A percentile compares a stretch with the other conserved stretches of the same genome.
Conservation (phyloP, 2,113 vertebrate species). For the Sardina pilchardus region DNA sequence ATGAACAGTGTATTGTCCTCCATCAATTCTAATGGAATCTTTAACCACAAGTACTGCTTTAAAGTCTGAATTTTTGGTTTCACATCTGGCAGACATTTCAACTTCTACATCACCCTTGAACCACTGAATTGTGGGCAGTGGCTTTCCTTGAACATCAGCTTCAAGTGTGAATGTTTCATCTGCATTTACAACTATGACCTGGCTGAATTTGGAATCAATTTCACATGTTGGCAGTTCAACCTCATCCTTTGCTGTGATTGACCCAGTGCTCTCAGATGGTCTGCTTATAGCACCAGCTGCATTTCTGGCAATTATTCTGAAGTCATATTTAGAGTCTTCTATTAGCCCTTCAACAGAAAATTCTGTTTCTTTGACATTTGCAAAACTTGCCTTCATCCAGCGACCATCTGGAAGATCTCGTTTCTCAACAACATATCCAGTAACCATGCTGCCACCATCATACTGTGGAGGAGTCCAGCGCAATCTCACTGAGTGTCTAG, state of each 20-base stretch:
- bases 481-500: conserved; percentile 87
- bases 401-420: conserved; percentile 94
- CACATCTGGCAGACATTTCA: conserved; percentile 88
- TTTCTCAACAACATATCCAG: conserved; percentile 94
- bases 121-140: conserved; percentile 90
- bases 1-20: conserved; percentile 91
- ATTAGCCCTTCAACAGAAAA: conserved; percentile 90
- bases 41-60: conserved; percentile 89
- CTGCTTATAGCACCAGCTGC: conserved; percentile 91
- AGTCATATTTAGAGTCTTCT: conserved; percentile 93
- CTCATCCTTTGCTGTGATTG: conserved; percentile 94
- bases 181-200: conserved; percentile 89
- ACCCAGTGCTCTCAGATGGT: conserved; percentile 91
- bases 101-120: conserved; percentile 89
- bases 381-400: conserved; percentile 99
- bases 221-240: conserved; percentile 91
- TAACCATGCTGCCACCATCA: conserved; percentile 92
- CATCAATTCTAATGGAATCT: conserved; percentile 93
- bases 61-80: conserved; percentile 92
- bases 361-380: conserved; percentile 88
- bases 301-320: conserved; percentile 95
- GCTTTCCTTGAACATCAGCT: conserved; percentile 90
- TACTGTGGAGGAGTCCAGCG: conserved; percentile 90
- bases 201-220: conserved; percentile 89
- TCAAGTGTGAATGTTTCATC: conserved; percentile 92